A percentile compares a stretch with the other conserved stretches of the same genome.
Conservation (phyloP, 2,888 invertebrate species). For the Noctua fimbriata region DNA sequence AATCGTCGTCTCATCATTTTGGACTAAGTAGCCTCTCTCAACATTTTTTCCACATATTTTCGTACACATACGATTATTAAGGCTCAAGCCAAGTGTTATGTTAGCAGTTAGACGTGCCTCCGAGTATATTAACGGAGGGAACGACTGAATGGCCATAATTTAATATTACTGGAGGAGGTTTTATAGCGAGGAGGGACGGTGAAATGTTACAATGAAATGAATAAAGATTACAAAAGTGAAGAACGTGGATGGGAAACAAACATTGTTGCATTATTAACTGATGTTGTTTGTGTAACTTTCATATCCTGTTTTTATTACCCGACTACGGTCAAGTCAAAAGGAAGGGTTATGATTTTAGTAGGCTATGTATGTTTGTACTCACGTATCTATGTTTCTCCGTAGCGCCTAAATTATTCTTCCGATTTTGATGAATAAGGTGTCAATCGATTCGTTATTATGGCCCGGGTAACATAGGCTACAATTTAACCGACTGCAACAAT, state of each 20-base stretch:
- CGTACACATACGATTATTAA: slow-evolving; percentile 46
- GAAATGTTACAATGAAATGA: slow-evolving; percentile 73
- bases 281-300: slow-evolving; percentile 6
- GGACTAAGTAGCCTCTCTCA: slow-evolving; percentile 24
- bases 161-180: slow-evolving; percentile 76
- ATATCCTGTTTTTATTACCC: slow-evolving; percentile 1
- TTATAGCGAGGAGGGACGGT: slow-evolving; percentile 67
- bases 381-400: no score
- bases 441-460: no score
- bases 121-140: slow-evolving; percentile 76
- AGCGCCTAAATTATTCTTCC: no score
- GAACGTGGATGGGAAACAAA: slow-evolving; percentile 56
- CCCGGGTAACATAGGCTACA: no score
- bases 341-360: no score
- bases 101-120: slow-evolving; percentile 54
- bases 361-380: no score
- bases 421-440: no score
- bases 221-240: slow-evolving; percentile 69
- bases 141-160: slow-evolving; percentile 76
- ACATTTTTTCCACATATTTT: slow-evolving; percentile 53
- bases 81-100: slow-evolving; percentile 55
- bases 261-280: slow-evolving; percentile 42
- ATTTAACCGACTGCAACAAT: no score
- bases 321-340: no score
- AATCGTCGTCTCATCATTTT: slow-evolving; percentile 24